Evolutionary conservation across 2,797 vertebrate genomes (phyloP), one percentile per base, ranked within the genome.

Genomic region (Alosa sapidissima): DNA sequence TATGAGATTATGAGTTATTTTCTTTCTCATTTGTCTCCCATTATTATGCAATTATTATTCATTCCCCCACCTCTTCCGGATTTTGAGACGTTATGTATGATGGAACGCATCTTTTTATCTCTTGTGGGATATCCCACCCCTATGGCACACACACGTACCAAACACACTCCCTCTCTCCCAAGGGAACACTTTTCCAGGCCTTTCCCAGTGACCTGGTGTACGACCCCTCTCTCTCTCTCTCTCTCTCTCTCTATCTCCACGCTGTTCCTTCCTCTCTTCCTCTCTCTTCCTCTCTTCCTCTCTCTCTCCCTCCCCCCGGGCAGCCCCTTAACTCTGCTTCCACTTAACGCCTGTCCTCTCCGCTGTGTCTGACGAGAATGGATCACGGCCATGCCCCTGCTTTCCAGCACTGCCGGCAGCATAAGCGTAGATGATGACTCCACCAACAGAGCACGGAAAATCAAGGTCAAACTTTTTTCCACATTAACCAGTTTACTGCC

Each of bases 381-480:
- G 81, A 81, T 62, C 72, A 24, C 21, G 51, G 72, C 28, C 83
- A 65, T 84, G 75, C 81, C 75, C 85, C 85, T 82, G 86, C 86
- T 85, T 52, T 87, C 87, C 58, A 72, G 58, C 21, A 7, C 9
- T 19, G 88, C 88, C 86, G 8, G 86, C 84, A 92, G 87, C 85
- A 28, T 28, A 28, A 28, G 89, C 2, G 49, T 2, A 4, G 41
- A 41, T 41, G 41, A 86, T 85, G 91, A 89, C 89, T 93, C 90
- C 85, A 89, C 85, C 84, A 88, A 81, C 81, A 58, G 48, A 89
- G 89, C 87, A 52, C 88, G 92, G 92, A 94, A 94, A 94, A 93
- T 92, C 86, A 89, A 91, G 90, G 90, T 93, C 91, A 91, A 92
- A 85, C 87, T 62, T 90, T 92, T 94, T 94, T 94, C 93, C 93